phyloP scores from a whole-genome alignment of 2,797 vertebrate genomes.

The Artibeus lituratus region DNA sequence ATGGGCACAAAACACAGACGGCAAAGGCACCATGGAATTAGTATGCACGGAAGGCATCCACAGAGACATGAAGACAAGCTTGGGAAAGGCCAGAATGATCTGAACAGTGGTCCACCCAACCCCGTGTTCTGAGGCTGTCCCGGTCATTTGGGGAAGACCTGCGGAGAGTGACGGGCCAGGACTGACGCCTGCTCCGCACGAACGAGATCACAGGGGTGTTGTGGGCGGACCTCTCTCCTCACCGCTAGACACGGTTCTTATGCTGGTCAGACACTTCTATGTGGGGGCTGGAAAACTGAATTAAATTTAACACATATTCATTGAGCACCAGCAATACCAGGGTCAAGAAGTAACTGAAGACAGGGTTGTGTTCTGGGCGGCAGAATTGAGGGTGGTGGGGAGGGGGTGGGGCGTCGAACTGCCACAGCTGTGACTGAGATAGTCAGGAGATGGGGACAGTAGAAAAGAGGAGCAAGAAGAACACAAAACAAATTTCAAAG shows the following conservation, averaged over 20 bases:
- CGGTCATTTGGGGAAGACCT: neutral
- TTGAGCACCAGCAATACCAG: neutral
- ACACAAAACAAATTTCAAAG: neutral
- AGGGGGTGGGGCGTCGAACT: neutral
- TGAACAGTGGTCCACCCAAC: neutral
- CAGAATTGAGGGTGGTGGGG: neutral
- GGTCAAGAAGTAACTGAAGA: neutral
- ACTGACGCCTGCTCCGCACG: too few relatives aligned
- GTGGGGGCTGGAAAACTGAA: neutral
- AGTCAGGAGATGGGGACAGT: neutral
- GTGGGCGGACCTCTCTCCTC: neutral
- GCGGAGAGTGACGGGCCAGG: neutral
- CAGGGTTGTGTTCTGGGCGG: neutral
- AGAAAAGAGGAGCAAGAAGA: neutral
- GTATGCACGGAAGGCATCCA: neutral
- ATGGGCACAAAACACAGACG: neutral
- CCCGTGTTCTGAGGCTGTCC: neutral
- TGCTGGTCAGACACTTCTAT: neutral
- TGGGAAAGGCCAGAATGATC: neutral
- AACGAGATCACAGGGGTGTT: neutral
- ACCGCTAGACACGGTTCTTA: neutral
- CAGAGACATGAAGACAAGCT: neutral
- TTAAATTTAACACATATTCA: neutral
- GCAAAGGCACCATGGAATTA: neutral
- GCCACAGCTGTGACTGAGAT: neutral